Base-by-base conservation (phyloP, 2,113 vertebrate genomes). In the Ellobius talpinus region DNA sequence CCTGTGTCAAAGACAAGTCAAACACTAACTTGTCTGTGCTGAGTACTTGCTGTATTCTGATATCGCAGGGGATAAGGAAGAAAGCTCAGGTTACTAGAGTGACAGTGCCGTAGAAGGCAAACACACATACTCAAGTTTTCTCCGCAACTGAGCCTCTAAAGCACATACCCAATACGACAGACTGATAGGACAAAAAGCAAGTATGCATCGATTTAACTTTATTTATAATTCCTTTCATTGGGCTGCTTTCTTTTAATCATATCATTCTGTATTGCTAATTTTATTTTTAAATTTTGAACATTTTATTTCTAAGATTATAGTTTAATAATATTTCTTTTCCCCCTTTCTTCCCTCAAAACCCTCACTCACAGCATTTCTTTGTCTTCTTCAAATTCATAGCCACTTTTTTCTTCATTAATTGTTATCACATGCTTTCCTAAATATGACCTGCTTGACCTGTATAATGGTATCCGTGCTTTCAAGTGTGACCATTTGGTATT, bases 171-270 rank as follows among this genome's bases (percentile, higher is more conserved):
- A 45, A 3, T 76, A 33, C 29, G 6, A 52, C 33, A 94, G 16
- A 79, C 39, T 47, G 31, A 94, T 72, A 65, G 7, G 14, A 81
- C 1, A 39, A 61, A 55, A 5, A 12, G 70, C 0, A 3, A 82
- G 13, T 79, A n/a, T 89, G 65, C 31, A 5, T 61, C 61, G 16
- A 52, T 87, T 97, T 5, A 93, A 12, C 16, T 88, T 16, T 73
- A 21, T 47, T 95, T 96, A 58, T 92, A 73, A 86, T 68, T 95
- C 36, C 93, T 12, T 78, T 33, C 31, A 45, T 45, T 85, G 13
- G 10, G 24, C 70, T 97, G 55, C 47, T 8, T 8, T 63, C 24
- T 81, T 91, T 70, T 31, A 85, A 90, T 70, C 21, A 33, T 74
- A 21, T 3, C 21, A 66, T 55, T 94, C 14, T 50, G 11, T 8